Conservation (phyloP, 1,140 invertebrate species). For the Panulirus ornatus region DNA sequence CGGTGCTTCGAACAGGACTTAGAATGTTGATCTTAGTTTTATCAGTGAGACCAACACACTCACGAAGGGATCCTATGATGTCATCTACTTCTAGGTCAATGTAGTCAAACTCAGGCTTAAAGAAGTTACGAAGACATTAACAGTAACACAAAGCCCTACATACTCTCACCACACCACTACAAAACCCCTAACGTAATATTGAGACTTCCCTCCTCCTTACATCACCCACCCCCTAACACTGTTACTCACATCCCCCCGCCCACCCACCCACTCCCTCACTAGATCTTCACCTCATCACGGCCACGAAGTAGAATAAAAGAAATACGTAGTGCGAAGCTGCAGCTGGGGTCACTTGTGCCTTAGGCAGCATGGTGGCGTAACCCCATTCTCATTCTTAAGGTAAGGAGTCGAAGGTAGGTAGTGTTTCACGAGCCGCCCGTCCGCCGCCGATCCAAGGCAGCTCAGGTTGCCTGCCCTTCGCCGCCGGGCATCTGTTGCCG, state of each 20-base stretch:
- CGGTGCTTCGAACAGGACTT: too few relatives aligned
- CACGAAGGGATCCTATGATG: too few relatives aligned
- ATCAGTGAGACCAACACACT: too few relatives aligned
- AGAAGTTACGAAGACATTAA: too few relatives aligned
- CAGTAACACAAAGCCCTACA: too few relatives aligned
- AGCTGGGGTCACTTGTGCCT: conserved; percentile 25
- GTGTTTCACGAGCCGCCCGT: neutral
- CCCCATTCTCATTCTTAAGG: conserved; percentile 32
- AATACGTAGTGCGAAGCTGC: neutral
- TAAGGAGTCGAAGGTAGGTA: conserved; percentile 7
- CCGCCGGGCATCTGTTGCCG: conserved; percentile 3
- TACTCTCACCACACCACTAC: too few relatives aligned
- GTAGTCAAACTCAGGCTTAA: too few relatives aligned
- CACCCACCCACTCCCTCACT: neutral
- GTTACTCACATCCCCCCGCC: neutral
- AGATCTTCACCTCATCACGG: neutral
- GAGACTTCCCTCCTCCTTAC: neutral
- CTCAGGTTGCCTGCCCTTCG: neutral
- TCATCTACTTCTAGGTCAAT: too few relatives aligned
- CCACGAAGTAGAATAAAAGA: too few relatives aligned
- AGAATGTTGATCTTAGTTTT: too few relatives aligned
- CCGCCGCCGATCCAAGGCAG: neutral
- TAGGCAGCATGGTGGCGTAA: neutral
- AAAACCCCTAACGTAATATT: too few relatives aligned
- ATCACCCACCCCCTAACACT: neutral